Conservation (phyloP, 2,888 invertebrate genomes). For the Drosophila paramelanica region DNA sequence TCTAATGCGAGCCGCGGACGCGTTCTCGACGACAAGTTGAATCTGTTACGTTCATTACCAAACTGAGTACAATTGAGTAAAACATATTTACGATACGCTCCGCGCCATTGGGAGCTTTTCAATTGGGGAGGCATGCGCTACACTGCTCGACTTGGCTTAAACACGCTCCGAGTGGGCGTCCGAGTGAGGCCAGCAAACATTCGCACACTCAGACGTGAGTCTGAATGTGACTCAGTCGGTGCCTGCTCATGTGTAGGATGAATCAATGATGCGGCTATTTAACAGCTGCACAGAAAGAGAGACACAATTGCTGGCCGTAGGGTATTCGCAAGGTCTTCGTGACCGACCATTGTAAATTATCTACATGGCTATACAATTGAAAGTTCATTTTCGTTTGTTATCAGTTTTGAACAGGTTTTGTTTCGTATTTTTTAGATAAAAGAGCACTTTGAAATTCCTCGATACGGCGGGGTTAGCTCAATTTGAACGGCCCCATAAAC, state of each 20-base stretch:
- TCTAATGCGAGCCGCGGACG: conserved; percentile 64
- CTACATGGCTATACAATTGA: conserved; percentile 36
- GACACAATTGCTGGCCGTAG: conserved; percentile 19
- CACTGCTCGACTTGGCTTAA: conserved; percentile 38
- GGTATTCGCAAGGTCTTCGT: conserved; percentile 5
- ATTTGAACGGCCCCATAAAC: conserved; percentile 19
- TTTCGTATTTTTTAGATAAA: conserved; percentile 40
- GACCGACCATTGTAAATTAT: conserved; percentile 11
- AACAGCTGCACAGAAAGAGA: neutral
- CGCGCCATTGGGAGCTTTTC: conserved; percentile 55
- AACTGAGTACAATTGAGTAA: conserved; percentile 73
- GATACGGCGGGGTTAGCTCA: conserved; percentile 47
- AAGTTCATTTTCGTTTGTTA: conserved; percentile 65
- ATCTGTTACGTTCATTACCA: conserved; percentile 71
- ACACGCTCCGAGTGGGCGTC: conserved; percentile 38
- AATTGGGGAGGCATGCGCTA: conserved; percentile 16
- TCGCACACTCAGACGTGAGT: conserved; percentile 4
- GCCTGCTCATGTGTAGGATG: conserved; percentile 37
- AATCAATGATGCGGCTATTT: conserved; percentile 6
- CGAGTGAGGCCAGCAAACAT: conserved; percentile 27
- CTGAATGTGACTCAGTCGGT: neutral
- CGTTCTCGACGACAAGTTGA: conserved; percentile 59
- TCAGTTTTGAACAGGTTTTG: conserved; percentile 35
- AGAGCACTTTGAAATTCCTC: conserved; percentile 42
- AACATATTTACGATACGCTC: conserved; percentile 71